phyloP scores from a whole-genome alignment of 2,797 vertebrate species.

The Eulemur coronatus region DNA sequence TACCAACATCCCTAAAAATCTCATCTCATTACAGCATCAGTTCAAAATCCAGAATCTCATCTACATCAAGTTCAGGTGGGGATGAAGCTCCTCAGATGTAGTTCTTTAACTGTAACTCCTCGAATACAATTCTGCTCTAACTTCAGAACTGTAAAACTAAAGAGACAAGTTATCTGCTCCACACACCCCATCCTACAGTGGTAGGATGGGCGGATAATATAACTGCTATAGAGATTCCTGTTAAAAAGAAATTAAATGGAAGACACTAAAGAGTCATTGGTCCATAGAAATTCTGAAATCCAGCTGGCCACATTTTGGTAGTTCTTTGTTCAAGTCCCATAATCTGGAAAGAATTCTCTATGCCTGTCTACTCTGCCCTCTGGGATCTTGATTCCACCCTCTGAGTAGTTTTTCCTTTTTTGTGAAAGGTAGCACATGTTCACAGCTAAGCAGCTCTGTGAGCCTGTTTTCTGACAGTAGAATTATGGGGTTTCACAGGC shows the following conservation, averaged over 20 bases:
- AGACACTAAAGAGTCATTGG: not conserved
- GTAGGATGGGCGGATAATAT: not conserved
- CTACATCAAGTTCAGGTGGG: not conserved
- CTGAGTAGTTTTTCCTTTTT: not conserved
- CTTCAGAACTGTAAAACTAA: not conserved
- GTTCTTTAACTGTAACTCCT: not conserved
- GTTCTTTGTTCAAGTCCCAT: not conserved
- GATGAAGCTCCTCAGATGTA: not conserved
- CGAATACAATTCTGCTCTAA: not conserved
- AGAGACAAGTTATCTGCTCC: not conserved
- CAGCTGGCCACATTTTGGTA: not conserved
- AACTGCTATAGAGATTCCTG: not conserved
- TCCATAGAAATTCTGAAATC: not conserved
- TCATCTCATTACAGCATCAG: not conserved
- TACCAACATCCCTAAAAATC: not conserved
- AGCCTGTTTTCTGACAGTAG: not conserved
- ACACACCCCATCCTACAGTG: not conserved
- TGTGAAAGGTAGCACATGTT: not conserved
- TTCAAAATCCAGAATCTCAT: not conserved
- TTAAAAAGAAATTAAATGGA: not conserved
- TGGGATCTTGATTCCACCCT: not conserved
- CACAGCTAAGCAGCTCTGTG: not conserved
- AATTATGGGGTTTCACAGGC: not conserved
- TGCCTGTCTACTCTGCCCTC: not conserved
- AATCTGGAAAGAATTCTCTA: not conserved